Conservation (phyloP, 2,888 invertebrate genomes). For the Ypsolopha scabrella region DNA sequence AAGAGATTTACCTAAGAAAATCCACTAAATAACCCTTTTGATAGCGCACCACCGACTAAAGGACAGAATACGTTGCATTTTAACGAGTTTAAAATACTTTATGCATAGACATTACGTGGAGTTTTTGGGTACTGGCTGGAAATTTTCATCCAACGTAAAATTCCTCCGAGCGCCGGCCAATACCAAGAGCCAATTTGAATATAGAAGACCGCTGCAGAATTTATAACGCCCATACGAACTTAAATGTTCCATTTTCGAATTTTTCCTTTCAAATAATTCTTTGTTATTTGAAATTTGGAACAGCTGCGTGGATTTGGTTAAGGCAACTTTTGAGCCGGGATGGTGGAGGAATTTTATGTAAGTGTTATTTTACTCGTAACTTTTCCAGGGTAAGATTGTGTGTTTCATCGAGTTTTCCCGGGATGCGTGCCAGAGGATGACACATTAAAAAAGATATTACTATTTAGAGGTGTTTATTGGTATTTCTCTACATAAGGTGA, state of each 20-base stretch:
- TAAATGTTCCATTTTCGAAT: conserved; percentile 28
- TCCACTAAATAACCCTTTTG: conserved; percentile 42
- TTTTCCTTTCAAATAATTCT: conserved; percentile 14
- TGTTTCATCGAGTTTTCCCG: too few species aligned
- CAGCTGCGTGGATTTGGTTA: conserved; percentile 6
- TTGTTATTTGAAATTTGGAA: conserved; percentile 8
- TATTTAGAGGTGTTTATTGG: too few species aligned
- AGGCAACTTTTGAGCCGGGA: conserved; percentile 1
- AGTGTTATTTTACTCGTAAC: too few species aligned
- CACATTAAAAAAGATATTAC: too few species aligned
- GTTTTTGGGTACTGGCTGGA: conserved; percentile 20
- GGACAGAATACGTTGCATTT: conserved; percentile 57
- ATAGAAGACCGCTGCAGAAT: conserved; percentile 61
- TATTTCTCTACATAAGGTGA: too few species aligned
- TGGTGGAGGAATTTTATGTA: too few species aligned
- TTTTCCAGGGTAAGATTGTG: too few species aligned
- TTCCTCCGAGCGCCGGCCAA: conserved; percentile 29
- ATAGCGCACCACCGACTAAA: conserved; percentile 17
- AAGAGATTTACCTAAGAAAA: conserved; percentile 27
- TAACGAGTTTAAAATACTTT: conserved; percentile 68
- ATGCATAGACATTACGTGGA: conserved; percentile 61
- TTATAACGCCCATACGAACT: conserved; percentile 61
- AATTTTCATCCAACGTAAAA: conserved; percentile 39
- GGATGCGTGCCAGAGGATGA: too few species aligned
- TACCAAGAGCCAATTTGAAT: conserved; percentile 64